Base-by-base conservation (phyloP, 2,113 vertebrate genomes). In the Anoura caudifer region DNA sequence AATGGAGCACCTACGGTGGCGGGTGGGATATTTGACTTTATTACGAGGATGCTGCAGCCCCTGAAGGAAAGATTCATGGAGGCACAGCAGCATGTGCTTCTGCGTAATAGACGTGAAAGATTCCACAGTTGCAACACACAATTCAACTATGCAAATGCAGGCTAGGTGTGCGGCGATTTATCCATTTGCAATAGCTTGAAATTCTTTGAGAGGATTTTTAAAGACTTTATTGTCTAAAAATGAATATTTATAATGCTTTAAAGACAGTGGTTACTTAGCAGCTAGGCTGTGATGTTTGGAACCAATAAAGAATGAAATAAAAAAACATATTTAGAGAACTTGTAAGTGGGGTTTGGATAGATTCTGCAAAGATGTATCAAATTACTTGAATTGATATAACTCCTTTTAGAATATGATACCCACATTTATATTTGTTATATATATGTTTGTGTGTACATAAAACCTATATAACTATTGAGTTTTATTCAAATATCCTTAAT, bases 161-260 rank as follows among this genome's bases (percentile, higher is more conserved):
- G 86, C 20, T 59, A 75, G 95, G 41, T 94, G 5, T 50, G 73
- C 13, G 1, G 84, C 94, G 93, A 96, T 96, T 94, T 94, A 97
- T 96, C 93, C 80, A 91, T 92, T 84, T 95, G 97, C 77, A 75
- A 85, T 95, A 94, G 94, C 94, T 73, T 90, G 96, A 90, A 94
- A 96, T 87, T 97, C 83, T 95, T 94, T 97, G 86, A 96, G 91
- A 97, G 94, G 91, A 93, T 94, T 94, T 95, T 96, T 91, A 95
- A 92, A 96, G 83, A 96, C 84, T 97, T 97, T 94, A 73, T 95
- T 96, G 83, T 95, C 86, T 96, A 93, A 97, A 97, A 95, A 96
- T 97, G 95, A 97, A 95, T 97, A 97, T 96, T 97, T 95, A 96
- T 96, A 97, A 92, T 90, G 94, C 95, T 96, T 91, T 97, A 95